Conservation (phyloP, 2,888 invertebrate genomes). For the Drosophila nr. perissopoda region DNA sequence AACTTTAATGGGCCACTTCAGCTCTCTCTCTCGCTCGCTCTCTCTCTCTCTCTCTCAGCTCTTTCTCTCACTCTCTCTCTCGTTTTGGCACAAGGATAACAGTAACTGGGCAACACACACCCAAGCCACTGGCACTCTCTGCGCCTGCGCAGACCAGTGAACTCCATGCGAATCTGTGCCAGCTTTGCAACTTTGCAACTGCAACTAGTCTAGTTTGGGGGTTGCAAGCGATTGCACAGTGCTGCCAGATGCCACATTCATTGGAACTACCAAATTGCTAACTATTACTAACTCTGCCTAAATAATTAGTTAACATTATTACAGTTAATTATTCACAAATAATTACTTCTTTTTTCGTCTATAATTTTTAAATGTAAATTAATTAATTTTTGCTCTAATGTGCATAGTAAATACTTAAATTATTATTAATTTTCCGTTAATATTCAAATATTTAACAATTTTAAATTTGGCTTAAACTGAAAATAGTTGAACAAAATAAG, state of each 20-base stretch:
- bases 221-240: conserved; percentile 30
- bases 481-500: not conserved
- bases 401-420: no score
- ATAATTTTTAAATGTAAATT: no score
- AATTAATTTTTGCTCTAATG: not conserved
- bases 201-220: conserved; percentile 32
- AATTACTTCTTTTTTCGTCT: no score
- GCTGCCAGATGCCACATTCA: conserved; percentile 42
- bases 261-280: not conserved
- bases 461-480: not conserved
- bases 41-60: not conserved
- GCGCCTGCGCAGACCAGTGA: conserved; percentile 33
- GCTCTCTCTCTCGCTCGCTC: conserved; percentile 8
- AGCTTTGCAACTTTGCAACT: conserved; percentile 14
- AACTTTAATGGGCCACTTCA: conserved; percentile 48
- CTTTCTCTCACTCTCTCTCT: not conserved
- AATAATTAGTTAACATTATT: not conserved
- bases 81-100: conserved; percentile 16
- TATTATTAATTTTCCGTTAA: not conserved
- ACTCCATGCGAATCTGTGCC: conserved; percentile 39
- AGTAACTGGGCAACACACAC: conserved; percentile 33
- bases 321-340: not conserved
- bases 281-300: not conserved
- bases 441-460: not conserved
- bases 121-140: conserved; percentile 34